A percentile compares a stretch with the other conserved stretches of the same genome.
Conservation (phyloP, 2,113 vertebrate genomes). For the Anhinga rufa region DNA sequence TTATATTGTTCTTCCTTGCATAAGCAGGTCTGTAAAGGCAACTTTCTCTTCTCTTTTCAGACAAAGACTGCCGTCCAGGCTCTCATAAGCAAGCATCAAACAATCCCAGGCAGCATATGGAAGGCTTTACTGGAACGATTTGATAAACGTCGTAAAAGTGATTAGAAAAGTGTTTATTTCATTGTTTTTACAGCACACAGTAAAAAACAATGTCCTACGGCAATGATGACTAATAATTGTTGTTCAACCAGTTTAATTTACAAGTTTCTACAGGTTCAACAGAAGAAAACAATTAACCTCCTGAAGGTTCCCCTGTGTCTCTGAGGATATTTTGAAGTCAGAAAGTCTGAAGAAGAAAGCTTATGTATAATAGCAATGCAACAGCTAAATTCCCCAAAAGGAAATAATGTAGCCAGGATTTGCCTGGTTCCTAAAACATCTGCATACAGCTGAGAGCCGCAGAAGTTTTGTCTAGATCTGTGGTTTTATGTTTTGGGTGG, state of each 20-base stretch:
- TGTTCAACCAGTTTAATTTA: not conserved
- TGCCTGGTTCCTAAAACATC: not conserved
- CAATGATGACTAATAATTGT: not conserved
- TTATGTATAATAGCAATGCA: not conserved
- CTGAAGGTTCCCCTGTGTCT: not conserved
- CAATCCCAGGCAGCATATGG: constrained; percentile 82
- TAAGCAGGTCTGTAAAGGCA: not conserved
- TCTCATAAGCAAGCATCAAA: constrained; percentile 83
- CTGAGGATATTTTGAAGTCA: not conserved
- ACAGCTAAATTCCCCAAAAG: not conserved
- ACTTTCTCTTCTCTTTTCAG: constrained; percentile 64
- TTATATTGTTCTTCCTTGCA: not conserved
- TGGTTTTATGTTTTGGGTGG: not conserved
- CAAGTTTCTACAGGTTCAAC: not conserved
- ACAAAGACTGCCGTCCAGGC: constrained; percentile 79
- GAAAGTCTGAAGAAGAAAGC: not conserved
- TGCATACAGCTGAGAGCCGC: not conserved
- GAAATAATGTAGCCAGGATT: not conserved
- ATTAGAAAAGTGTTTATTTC: constrained; percentile 37
- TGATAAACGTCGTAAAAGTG: constrained; percentile 64
- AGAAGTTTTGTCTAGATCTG: not conserved
- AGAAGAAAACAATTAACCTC: not conserved
- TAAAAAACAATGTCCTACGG: not conserved
- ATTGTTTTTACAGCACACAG: not conserved
- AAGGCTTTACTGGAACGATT: constrained; percentile 81